These are phyloP conservation scores for Falco biarmicus DNA, from an alignment of 2,797 vertebrate species.

Conservation along the genomic window DNA sequence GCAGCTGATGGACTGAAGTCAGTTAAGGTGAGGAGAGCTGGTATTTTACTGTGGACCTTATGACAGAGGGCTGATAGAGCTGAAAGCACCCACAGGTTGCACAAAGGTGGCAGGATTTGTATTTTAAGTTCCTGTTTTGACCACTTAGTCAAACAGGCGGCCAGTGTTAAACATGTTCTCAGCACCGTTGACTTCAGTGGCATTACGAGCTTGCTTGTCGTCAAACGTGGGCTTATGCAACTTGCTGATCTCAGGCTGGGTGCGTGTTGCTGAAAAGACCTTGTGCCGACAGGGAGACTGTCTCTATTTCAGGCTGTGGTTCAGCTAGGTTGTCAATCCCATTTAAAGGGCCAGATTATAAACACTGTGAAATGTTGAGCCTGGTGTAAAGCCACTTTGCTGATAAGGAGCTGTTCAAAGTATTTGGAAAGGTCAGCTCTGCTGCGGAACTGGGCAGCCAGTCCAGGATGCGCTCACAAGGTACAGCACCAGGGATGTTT, in stretches of 20 bases:
- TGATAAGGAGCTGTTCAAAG: constrained; percentile 34
- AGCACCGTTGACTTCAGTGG: neutral
- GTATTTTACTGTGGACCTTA: neutral
- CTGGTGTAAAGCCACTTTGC: constrained; percentile 10
- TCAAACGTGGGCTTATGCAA: neutral
- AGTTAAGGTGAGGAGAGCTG: neutral
- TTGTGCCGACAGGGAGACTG: neutral
- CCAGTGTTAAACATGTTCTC: neutral
- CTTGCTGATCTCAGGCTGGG: constrained; percentile 3
- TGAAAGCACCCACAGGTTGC: neutral
- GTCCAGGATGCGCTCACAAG: neutral
- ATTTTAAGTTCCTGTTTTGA: neutral
- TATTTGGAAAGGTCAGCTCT: neutral
- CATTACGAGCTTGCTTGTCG: neutral
- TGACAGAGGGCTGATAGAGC: neutral
- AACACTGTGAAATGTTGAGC: neutral
- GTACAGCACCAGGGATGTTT: neutral
- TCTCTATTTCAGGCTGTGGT: neutral
- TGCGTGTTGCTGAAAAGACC: neutral
- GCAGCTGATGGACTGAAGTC: neutral
- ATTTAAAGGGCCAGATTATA: neutral
- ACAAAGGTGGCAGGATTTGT: neutral
- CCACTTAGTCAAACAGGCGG: neutral
- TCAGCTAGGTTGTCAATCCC: constrained; percentile 1
- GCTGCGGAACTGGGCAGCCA: neutral